Conservation (phyloP, 2,888 invertebrate genomes). For the Netelia inedita region DNA sequence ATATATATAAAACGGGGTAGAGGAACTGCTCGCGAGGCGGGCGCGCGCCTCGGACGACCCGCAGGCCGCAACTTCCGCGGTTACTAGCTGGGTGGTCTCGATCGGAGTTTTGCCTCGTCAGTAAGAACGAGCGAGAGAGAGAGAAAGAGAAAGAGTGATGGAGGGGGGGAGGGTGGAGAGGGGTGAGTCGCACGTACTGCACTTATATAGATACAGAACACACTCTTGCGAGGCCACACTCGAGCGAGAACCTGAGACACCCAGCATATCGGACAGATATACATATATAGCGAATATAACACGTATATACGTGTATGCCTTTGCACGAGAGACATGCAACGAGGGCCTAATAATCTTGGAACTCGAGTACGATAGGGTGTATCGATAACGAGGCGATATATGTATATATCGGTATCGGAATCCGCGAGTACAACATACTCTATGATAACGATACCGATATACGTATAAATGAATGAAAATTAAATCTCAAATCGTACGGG, state of each 20-base stretch:
- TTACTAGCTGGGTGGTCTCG: conserved; percentile 78
- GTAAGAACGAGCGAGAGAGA: background rate
- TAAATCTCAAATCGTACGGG: background rate
- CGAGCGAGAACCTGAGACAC: conserved; percentile 60
- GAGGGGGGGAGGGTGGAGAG: background rate
- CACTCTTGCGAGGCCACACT: conserved; percentile 44
- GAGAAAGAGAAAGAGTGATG: background rate
- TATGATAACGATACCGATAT: conserved; percentile 25
- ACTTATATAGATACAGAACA: conserved; percentile 15
- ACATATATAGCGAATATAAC: conserved; percentile 6
- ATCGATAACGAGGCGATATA: conserved; percentile 61
- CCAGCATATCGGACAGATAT: conserved; percentile 55
- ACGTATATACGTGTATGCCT: conserved; percentile 8
- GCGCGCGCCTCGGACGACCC: conserved; percentile 65
- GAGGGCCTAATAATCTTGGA: conserved; percentile 60
- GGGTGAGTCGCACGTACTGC: conserved; percentile 59
- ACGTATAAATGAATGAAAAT: background rate
- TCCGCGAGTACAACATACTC: conserved; percentile 42
- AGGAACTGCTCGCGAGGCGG: conserved; percentile 39
- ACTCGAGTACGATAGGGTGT: conserved; percentile 66
- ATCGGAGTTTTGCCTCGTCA: conserved; percentile 52
- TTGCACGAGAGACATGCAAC: conserved; percentile 24
- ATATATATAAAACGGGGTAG: conserved; percentile 9
- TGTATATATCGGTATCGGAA: conserved; percentile 50
- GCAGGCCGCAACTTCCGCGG: conserved; percentile 79